Percentiles rank a stretch among this genome's conserved stretches.
phyloP scores from a whole-genome alignment of 2,797 vertebrate species.

The Silurus lanzhouensis region DNA sequence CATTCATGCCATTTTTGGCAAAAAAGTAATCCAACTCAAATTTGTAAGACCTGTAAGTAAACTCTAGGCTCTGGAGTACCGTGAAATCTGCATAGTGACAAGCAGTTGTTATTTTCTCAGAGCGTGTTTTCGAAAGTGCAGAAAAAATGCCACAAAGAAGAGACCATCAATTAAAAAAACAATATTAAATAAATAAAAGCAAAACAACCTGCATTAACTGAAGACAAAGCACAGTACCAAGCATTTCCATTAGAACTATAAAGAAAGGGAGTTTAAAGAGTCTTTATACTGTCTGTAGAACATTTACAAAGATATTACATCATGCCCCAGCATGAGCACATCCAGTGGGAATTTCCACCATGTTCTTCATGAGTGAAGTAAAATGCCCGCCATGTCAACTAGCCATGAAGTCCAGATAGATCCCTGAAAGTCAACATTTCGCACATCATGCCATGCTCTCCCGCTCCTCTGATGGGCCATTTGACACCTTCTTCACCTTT shows the following conservation, averaged over 20 bases:
- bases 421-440: neutral
- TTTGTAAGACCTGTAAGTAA: neutral
- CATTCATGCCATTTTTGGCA: neutral
- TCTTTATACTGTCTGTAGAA: conserved; percentile 42
- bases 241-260: conserved; percentile 30
- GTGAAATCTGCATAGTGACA: conserved; percentile 6
- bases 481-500: conserved; percentile 62
- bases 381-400: neutral
- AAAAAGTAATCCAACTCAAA: neutral
- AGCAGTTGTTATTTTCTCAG: neutral
- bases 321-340: neutral
- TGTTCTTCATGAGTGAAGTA: neutral
- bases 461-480: conserved; percentile 56
- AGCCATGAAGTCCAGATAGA: conserved; percentile 43
- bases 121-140: conserved; percentile 38
- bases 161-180: conserved; percentile 28
- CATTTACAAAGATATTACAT: conserved; percentile 5
- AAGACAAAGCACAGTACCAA: conserved; percentile 33
- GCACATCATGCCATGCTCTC: conserved; percentile 60
- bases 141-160: conserved; percentile 11
- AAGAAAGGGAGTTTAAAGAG: conserved; percentile 13
- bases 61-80: neutral
- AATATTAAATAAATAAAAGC: conserved; percentile 19
- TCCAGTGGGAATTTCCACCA: neutral
- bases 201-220: conserved; percentile 25